These are phyloP conservation scores for Chamaetylas fuelleborni DNA, from an alignment of 2,113 vertebrate species.

Conservation along the genomic window DNA sequence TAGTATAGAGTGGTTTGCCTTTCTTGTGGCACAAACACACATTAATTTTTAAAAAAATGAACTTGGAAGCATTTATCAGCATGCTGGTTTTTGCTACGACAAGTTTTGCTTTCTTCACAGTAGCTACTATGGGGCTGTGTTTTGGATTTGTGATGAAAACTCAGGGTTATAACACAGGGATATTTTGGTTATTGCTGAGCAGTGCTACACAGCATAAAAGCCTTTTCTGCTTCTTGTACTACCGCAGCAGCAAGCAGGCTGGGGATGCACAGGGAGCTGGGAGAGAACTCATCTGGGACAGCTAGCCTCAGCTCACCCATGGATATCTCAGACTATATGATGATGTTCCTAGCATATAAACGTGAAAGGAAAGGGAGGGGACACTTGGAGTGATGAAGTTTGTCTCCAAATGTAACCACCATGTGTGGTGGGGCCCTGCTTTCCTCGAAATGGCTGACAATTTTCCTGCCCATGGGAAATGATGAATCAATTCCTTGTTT, in stretches of 20 bases:
- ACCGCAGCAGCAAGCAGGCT: not conserved
- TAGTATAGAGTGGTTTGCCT: not conserved
- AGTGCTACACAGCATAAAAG: rapidly evolving
- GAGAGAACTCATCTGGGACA: not conserved
- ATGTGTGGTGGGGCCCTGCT: not conserved
- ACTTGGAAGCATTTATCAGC: not conserved
- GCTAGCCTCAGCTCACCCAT: not conserved
- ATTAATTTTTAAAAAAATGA: not conserved
- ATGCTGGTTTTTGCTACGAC: rapidly evolving
- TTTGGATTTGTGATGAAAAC: not conserved
- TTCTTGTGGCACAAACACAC: not conserved
- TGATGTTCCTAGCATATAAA: not conserved
- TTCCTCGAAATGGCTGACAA: not conserved
- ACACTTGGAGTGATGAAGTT: not conserved
- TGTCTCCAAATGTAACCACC: not conserved
- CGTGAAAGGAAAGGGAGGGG: not conserved
- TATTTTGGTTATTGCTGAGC: not conserved
- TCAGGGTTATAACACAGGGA: not conserved
- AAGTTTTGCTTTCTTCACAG: not conserved
- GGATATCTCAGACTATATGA: not conserved
- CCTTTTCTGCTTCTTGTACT: not conserved
- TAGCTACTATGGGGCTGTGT: rapidly evolving
- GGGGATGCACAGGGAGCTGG: not conserved
- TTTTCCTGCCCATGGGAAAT: not conserved
- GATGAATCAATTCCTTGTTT: not conserved